Evolutionary conservation across 2,797 vertebrate species (phyloP).

Genomic region (Neostethus bicornis): DNA sequence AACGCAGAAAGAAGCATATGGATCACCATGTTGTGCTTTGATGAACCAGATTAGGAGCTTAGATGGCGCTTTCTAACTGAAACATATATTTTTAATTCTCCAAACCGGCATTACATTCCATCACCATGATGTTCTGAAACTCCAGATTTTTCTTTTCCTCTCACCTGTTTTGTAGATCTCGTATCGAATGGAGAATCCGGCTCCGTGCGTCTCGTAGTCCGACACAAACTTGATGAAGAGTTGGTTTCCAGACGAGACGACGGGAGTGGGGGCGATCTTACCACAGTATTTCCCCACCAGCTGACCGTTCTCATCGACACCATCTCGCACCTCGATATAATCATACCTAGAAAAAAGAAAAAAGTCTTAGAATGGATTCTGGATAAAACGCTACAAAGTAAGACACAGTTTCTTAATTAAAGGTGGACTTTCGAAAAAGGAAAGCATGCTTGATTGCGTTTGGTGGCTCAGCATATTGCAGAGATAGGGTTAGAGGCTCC

Average conservation of each 20-base stretch:
- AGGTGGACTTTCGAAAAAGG: too few species aligned
- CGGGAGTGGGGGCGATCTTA: conserved; percentile 94
- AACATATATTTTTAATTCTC: too few species aligned
- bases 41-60: conserved; percentile 23
- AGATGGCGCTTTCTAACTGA: too few species aligned
- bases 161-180: conserved; percentile 97
- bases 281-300: conserved; percentile 95
- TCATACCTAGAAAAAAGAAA: conserved; percentile 86
- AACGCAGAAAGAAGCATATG: conserved; percentile 61
- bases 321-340: conserved; percentile 96
- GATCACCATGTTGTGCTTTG: conserved; percentile 64
- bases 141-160: conserved; percentile 32
- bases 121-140: too few species aligned
- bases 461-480: too few species aligned
- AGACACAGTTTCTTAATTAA: too few species aligned
- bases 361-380: background rate
- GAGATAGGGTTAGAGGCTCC: too few species aligned
- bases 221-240: conserved; percentile 98
- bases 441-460: too few species aligned
- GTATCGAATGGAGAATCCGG: conserved; percentile 97
- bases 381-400: too few species aligned
- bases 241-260: conserved; percentile 91
- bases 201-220: conserved; percentile 97
- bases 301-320: conserved; percentile 88
- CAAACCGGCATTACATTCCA: too few species aligned